Conservation (phyloP, 2,113 vertebrate genomes). For the Coregonus clupeaformis region DNA sequence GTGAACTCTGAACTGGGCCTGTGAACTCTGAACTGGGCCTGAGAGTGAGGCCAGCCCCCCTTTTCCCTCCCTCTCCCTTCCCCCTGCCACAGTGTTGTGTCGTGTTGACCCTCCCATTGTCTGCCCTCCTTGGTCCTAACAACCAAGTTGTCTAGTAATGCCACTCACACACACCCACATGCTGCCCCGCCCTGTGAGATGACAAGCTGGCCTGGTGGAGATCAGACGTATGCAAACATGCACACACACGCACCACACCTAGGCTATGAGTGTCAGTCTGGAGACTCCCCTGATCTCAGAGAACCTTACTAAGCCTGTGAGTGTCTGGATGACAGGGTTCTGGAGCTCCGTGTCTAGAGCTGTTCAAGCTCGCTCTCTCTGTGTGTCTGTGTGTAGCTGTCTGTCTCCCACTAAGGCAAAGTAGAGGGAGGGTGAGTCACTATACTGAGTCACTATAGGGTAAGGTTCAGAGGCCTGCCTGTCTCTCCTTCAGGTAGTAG, state of each 20-base stretch:
- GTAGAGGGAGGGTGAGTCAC: constrained; percentile 55
- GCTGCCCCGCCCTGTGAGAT: constrained; percentile 18
- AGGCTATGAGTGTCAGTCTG: constrained; percentile 34
- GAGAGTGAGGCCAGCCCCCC: too few species aligned
- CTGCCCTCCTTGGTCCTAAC: too few species aligned
- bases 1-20: too few species aligned
- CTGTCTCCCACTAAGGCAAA: constrained; percentile 27
- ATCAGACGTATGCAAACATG: not conserved
- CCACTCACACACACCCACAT: constrained; percentile 4
- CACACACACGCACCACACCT: not conserved
- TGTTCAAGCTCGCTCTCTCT: too few species aligned
- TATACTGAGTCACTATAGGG: constrained; percentile 30
- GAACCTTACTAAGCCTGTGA: constrained; percentile 50
- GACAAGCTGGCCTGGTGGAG: not conserved
- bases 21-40: too few species aligned
- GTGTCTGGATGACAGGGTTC: constrained; percentile 40
- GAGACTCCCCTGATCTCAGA: constrained; percentile 14
- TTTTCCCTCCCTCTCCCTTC: too few species aligned
- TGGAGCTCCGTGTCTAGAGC: not conserved
- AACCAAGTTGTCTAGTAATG: not conserved
- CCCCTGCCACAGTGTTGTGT: too few species aligned
- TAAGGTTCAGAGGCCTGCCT: constrained; percentile 42
- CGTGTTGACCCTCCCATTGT: too few species aligned
- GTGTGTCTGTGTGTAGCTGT: constrained; percentile 30
- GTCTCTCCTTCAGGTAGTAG: constrained; percentile 36